Evolutionary conservation across 2,113 vertebrate genomes (phyloP).

Genomic region (Halcyon malimbica): DNA sequence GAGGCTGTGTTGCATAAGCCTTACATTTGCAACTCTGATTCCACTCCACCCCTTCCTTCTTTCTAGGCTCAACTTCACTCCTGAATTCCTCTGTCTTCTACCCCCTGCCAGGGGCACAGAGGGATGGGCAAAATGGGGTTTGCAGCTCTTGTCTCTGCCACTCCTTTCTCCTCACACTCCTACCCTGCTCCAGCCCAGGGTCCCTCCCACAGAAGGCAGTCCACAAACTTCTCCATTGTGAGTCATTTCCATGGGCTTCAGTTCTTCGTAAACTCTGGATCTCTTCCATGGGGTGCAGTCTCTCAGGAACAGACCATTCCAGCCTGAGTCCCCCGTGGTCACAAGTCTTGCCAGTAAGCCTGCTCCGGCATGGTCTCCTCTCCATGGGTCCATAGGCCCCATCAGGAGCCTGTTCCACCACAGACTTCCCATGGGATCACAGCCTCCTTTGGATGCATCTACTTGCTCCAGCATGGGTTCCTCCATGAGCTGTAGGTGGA

Average conservation of each 20-base stretch:
- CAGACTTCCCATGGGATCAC: not conserved
- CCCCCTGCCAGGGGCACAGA: not conserved
- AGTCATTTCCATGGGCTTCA: not conserved
- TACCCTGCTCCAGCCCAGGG: not conserved
- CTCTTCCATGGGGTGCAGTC: not conserved
- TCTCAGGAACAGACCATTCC: not conserved
- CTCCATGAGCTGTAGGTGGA: not conserved
- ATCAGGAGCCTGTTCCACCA: not conserved
- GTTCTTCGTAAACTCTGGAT: not conserved
- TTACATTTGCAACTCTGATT: not conserved
- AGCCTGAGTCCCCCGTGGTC: not conserved
- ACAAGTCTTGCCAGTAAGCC: not conserved
- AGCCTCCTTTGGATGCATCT: not conserved
- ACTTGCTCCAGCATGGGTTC: not conserved
- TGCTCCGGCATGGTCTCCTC: not conserved
- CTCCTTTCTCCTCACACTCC: not conserved
- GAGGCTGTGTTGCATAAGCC: not conserved
- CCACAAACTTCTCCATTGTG: not conserved
- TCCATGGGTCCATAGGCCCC: not conserved
- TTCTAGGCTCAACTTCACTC: not conserved
- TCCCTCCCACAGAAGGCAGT: not conserved
- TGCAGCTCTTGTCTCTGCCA: not conserved
- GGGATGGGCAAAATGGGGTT: not conserved
- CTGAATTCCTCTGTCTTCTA: not conserved
- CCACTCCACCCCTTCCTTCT: not conserved